Evolutionary conservation across 2,797 vertebrate species (phyloP).

Genomic region (Anguilla obscura): DNA sequence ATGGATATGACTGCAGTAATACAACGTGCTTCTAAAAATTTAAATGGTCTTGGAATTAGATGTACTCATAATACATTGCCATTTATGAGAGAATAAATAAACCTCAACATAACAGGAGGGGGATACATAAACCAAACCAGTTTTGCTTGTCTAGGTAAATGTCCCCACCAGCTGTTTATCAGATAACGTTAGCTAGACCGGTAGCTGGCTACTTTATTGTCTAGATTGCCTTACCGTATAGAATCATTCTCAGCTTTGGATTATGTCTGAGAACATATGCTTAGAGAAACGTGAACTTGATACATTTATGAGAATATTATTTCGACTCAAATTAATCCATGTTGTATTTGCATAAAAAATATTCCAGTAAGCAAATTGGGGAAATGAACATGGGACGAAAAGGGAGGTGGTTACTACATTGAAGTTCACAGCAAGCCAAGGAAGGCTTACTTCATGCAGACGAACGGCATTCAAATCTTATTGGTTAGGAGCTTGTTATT

Average conservation of each 20-base stretch:
- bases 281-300: neutral
- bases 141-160: neutral
- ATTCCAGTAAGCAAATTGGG: too few relatives aligned
- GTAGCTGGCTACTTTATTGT: too few relatives aligned
- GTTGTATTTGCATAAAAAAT: neutral
- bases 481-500: conserved; percentile 48
- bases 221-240: neutral
- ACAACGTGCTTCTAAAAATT: too few relatives aligned
- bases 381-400: too few relatives aligned
- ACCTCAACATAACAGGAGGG: neutral
- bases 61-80: too few relatives aligned
- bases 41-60: too few relatives aligned
- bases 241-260: neutral
- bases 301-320: neutral
- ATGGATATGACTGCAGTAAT: too few relatives aligned
- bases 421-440: too few relatives aligned
- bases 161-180: too few relatives aligned
- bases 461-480: conserved; percentile 52
- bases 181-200: neutral
- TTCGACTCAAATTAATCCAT: neutral
- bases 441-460: neutral
- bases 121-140: neutral
- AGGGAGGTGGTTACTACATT: too few relatives aligned
- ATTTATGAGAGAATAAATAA: too few relatives aligned
- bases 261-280: neutral